Base-by-base conservation (phyloP, 2,113 vertebrate species). In the Alosa alosa region DNA sequence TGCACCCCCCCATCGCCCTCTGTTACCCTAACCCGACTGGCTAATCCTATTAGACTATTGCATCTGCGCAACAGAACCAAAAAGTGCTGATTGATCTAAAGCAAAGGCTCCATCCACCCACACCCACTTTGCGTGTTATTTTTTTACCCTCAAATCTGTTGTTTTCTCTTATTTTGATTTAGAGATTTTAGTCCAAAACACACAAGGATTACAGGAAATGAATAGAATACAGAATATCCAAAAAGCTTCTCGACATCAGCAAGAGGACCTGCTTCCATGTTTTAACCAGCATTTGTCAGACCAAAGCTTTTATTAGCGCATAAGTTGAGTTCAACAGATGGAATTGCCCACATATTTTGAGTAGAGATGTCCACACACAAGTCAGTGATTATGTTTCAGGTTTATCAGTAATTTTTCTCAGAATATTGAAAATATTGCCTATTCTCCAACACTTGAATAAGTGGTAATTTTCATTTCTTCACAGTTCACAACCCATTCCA, bases 1-100 rank as follows among this genome's bases (percentile, higher is more conserved):
- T 49, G 20, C 82, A 83, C 83, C 83, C 82, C 44, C 44, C 57
- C 84, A 83, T 85, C 50, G 64, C 81, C 52, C 84, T 81, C 82
- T 82, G 39, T 84, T 88, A 84, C 31, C 55, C 90, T 36, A 44
- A 81, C 84, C 86, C 88, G 81, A 83, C 88, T 81, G 46, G 84
- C 84, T 93, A 94, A 95, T 94, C 93, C 92, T 92, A 93, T 95
- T 94, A 94, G 85, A 50, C 47, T 72, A 64, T 83, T 90, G 93
- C 91, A 91, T 93, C 89, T 91, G 90, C 82, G 41, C 83, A 84
- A 68, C 83, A 88, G 50, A 89, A 89, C 88, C 81, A 86, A 92
- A 91, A 91, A 46, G 86, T 82, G 85, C 83, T 52, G 87, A 92
- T 83, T 84, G 87, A 90, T 90, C 64, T n/a, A 68, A 31, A 25